phyloP scores from a whole-genome alignment of 2,888 invertebrate genomes.

The Rapana venosa region DNA sequence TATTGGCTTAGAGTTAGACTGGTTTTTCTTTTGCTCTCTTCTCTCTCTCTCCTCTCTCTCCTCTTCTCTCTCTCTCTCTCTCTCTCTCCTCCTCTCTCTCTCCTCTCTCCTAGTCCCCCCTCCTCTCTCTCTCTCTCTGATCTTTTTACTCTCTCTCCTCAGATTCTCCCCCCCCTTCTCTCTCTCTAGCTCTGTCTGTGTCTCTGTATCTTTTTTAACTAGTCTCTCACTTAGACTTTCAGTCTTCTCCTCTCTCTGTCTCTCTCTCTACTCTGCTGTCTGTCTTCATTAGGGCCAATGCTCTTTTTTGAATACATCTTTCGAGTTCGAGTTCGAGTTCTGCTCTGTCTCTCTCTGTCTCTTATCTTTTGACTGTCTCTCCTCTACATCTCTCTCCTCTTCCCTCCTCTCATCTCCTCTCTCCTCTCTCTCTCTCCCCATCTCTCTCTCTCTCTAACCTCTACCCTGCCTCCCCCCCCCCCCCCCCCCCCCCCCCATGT shows the following conservation, averaged over 20 bases:
- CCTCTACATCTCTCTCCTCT: neutral
- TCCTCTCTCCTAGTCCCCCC: no score
- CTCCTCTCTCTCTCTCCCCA: neutral
- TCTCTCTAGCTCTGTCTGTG: conserved; percentile 35
- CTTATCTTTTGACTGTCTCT: neutral
- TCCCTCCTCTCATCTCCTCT: neutral
- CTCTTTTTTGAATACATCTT: no score
- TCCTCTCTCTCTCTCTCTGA: neutral
- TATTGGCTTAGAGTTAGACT: no score
- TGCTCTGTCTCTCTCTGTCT: neutral
- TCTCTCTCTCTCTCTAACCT: neutral
- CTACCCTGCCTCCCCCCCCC: neutral
- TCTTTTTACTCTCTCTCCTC: neutral
- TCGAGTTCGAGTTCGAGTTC: no score
- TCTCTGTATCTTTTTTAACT: conserved; percentile 31
- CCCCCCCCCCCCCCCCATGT: neutral
- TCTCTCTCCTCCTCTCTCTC: no score
- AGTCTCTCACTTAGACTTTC: conserved; percentile 19
- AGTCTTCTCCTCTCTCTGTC: conserved; percentile 11
- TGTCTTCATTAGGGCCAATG: neutral
- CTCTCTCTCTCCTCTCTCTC: no score
- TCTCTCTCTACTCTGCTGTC: neutral
- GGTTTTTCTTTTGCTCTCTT: no score
- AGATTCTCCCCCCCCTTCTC: conserved; percentile 22
- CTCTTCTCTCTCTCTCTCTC: no score